Evolutionary conservation across 2,113 vertebrate genomes (phyloP), one percentile per base, ranked within the genome.

Genomic region (Lasiurus borealis): DNA sequence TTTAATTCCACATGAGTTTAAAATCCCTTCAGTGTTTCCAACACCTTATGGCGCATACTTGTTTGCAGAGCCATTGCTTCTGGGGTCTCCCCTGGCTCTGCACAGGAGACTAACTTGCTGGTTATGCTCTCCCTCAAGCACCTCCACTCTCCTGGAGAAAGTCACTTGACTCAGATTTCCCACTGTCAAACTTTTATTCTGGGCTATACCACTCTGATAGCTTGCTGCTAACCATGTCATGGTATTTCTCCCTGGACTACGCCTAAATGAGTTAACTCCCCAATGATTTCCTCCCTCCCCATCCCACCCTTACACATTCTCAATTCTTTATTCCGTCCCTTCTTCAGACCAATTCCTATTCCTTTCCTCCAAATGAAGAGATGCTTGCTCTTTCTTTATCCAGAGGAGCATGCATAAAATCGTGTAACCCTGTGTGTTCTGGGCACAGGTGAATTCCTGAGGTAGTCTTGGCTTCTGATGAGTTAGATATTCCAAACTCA

Each of bases 391-490:
- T 82, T 91, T 83, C 71, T 90, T 64, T 90, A 50, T 48, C 15
- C 71, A 85, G n/a, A 81, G 59, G 19, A 90, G 19, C 16, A 9
- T 29, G 15, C 8, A 29, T 57, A 92, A 90, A 50, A 66, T 2
- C 77, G 50, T 4, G 6, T 36, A 92, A 62, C 91, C 44, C 66
- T 29, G 12, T 66, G 54, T 19, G 57, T 75, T 72, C 54, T 52
- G 48, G 77, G 64, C 50, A 64, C 88, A 93, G 62, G 90, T 93
- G 54, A 95, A 82, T 92, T 94, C 88, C 87, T 66, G n/a, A 93
- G 40, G n/a, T 75, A 80, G 13, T 62, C 69, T 59, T 83, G 44
- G 77, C 50, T 95, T 86, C 78, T 52, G 83, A 88, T n/a, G 82
- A 96, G 84, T 90, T 19, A 90, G 50, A 82, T 15, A 10, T 76